phyloP scores from a whole-genome alignment of 2,888 invertebrate genomes.

The Argyresthia goedartella region DNA sequence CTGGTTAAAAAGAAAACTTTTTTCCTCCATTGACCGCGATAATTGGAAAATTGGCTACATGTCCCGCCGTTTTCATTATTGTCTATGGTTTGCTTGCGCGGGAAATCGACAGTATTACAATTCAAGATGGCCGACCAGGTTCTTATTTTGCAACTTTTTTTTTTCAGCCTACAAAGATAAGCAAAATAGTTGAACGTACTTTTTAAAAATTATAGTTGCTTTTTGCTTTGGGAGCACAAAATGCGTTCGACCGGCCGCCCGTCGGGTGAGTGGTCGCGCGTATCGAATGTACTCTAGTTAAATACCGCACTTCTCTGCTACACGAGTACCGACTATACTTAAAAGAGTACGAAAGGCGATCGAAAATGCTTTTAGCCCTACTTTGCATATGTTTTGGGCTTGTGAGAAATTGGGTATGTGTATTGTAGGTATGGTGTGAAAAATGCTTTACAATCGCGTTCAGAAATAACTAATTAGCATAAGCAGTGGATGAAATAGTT shows the following conservation, averaged over 20 bases:
- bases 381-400: too few relatives aligned
- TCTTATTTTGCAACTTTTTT: not conserved
- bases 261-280: slow-evolving; percentile 56
- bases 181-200: too few relatives aligned
- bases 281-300: slow-evolving; percentile 52
- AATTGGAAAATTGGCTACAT: slow-evolving; percentile 26
- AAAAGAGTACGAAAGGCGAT: slow-evolving; percentile 37
- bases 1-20: slow-evolving; percentile 41
- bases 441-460: too few relatives aligned
- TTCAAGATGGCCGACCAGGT: not conserved
- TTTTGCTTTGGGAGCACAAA: slow-evolving; percentile 14
- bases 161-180: too few relatives aligned
- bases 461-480: too few relatives aligned
- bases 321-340: slow-evolving; percentile 27
- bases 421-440: too few relatives aligned
- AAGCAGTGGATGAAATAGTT: too few relatives aligned
- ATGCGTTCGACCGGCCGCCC: slow-evolving; percentile 49
- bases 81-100: slow-evolving; percentile 14
- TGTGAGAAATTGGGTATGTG: too few relatives aligned
- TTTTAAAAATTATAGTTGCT: not conserved
- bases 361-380: slow-evolving; percentile 9
- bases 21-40: slow-evolving; percentile 37
- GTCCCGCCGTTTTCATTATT: not conserved
- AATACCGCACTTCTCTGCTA: slow-evolving; percentile 52
- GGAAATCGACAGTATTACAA: slow-evolving; percentile 19